Evolutionary conservation across 1,140 invertebrate species (phyloP).

Genomic region (Pseudomyrmex sp.): DNA sequence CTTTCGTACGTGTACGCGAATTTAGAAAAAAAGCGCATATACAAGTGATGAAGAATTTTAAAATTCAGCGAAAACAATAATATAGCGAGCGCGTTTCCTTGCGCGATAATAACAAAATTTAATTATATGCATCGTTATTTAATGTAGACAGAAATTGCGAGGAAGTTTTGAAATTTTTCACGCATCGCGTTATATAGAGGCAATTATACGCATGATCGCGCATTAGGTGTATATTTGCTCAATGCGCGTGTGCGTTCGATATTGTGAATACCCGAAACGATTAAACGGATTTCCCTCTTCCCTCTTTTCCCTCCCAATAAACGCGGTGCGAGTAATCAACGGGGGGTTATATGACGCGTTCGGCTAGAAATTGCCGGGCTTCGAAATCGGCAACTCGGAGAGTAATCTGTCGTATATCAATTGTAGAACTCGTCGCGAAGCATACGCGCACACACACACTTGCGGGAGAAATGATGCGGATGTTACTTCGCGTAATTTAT

Average conservation of each 20-base stretch:
- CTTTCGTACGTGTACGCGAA: too few relatives aligned
- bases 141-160: too few relatives aligned
- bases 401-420: neutral
- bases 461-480: neutral
- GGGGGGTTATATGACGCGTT: conserved; percentile 18
- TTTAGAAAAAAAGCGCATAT: too few relatives aligned
- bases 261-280: conserved; percentile 43
- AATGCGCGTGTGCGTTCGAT: neutral
- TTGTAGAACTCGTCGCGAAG: neutral
- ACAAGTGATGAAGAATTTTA: too few relatives aligned
- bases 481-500: conserved; percentile 24
- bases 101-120: too few relatives aligned
- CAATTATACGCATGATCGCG: conserved; percentile 16
- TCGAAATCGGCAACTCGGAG: conserved; percentile 20
- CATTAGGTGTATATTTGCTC: neutral
- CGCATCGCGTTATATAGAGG: neutral
- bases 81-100: too few relatives aligned
- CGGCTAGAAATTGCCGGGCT: neutral
- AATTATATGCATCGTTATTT: too few relatives aligned
- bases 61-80: too few relatives aligned
- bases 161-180: too few relatives aligned
- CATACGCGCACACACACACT: too few relatives aligned
- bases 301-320: neutral
- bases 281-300: conserved; percentile 52
- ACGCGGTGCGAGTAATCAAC: conserved; percentile 45